phyloP scores from a whole-genome alignment of 2,888 invertebrate species.

The Drosophila putrida region DNA sequence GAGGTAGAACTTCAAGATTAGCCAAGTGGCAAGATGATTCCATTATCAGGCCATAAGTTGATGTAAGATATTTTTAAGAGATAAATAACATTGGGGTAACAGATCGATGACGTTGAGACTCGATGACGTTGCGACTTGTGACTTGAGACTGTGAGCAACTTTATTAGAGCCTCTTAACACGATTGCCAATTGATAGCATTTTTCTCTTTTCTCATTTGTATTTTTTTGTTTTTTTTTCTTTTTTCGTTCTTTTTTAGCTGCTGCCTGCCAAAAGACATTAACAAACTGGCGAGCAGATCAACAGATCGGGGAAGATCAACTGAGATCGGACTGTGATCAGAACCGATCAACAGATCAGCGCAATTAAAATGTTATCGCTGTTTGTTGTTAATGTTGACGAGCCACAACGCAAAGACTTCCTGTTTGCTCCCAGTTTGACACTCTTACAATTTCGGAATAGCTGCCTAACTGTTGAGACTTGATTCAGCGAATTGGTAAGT shows the following conservation, averaged over 20 bases:
- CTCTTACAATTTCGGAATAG: slow-evolving; percentile 25
- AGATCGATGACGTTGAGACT: slow-evolving; percentile 60
- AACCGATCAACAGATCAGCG: slow-evolving; percentile 64
- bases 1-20: slow-evolving; percentile 61
- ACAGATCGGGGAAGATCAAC: slow-evolving; percentile 27
- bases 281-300: slow-evolving; percentile 69
- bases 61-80: slow-evolving; percentile 75
- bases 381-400: slow-evolving; percentile 76
- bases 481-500: not conserved
- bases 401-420: slow-evolving; percentile 61
- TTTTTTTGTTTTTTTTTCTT: slow-evolving; percentile 15
- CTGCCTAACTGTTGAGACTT: not conserved
- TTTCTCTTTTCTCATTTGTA: slow-evolving; percentile 1
- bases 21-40: slow-evolving; percentile 76
- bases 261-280: slow-evolving; percentile 81
- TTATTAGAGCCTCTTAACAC: slow-evolving; percentile 77
- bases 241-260: slow-evolving; percentile 25
- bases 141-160: slow-evolving; percentile 52
- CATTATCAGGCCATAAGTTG: slow-evolving; percentile 72
- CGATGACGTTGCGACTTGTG: not conserved
- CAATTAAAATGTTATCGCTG: slow-evolving; percentile 80
- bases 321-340: slow-evolving; percentile 50
- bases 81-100: slow-evolving; percentile 71
- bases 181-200: slow-evolving; percentile 70
- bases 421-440: slow-evolving; percentile 47